phyloP scores from a whole-genome alignment of 2,797 vertebrate genomes.

The Oreochromis mossambicus region DNA sequence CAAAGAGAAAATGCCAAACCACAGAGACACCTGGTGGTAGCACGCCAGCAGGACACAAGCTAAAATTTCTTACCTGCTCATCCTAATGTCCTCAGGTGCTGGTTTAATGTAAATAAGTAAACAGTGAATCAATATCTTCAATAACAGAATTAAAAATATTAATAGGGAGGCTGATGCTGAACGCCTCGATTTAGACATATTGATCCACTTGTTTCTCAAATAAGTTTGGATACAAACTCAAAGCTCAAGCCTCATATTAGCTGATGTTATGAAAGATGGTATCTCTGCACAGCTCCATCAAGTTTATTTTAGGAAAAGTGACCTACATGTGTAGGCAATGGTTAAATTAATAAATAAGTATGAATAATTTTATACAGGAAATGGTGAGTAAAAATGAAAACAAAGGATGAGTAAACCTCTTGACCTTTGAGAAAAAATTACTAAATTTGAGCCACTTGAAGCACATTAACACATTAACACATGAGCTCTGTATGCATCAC shows the following conservation, averaged over 20 bases:
- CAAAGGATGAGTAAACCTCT: neutral
- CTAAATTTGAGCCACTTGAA: neutral
- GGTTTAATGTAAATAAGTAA: neutral
- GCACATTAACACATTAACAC: neutral
- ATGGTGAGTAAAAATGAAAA: neutral
- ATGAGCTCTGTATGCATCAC: neutral
- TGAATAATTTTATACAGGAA: neutral
- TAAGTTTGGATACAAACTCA: neutral
- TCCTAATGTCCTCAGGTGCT: neutral
- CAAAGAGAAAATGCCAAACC: neutral
- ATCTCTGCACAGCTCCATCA: neutral
- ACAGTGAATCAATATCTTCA: neutral
- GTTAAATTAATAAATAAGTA: neutral
- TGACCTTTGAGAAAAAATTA: neutral
- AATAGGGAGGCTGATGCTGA: neutral
- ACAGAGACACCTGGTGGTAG: neutral
- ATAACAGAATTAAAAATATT: neutral
- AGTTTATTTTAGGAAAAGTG: neutral
- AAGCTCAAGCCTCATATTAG: neutral
- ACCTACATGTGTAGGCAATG: neutral
- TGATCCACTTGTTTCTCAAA: too few relatives aligned
- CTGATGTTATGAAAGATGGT: neutral
- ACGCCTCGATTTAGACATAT: rapidly evolving
- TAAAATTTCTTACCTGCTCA: neutral
- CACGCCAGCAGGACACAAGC: neutral